These are phyloP conservation scores for Drosophila guanche DNA, from an alignment of 1,140 invertebrate species.

Conservation along the genomic window DNA sequence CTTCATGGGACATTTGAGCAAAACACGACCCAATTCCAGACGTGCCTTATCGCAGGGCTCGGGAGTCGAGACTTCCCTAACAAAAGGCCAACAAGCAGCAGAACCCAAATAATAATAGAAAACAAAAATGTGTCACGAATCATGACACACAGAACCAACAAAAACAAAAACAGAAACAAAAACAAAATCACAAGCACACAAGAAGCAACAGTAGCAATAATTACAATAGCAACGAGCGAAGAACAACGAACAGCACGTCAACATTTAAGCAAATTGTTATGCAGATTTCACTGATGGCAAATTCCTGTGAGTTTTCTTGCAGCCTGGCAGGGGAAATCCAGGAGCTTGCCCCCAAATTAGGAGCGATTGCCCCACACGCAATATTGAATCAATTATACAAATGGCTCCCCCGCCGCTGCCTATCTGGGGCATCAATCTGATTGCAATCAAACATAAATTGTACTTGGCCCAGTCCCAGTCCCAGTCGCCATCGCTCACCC, in stretches of 20 bases:
- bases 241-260: conserved; percentile 16
- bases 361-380: conserved; percentile 64
- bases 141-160: conserved; percentile 6
- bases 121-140: conserved; percentile 54
- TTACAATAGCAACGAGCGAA: not conserved
- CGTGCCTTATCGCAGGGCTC: conserved; percentile 66
- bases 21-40: conserved; percentile 73
- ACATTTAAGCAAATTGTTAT: conserved; percentile 48
- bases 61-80: conserved; percentile 36
- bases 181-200: too few species aligned
- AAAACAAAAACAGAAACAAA: too few species aligned
- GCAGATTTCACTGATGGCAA: conserved; percentile 29
- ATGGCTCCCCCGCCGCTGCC: conserved; percentile 44
- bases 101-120: conserved; percentile 43
- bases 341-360: conserved; percentile 45
- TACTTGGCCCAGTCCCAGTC: not conserved
- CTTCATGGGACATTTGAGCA: conserved; percentile 41
- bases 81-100: conserved; percentile 32
- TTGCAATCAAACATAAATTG: conserved; percentile 74
- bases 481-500: not conserved
- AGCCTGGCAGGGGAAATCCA: conserved; percentile 5
- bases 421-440: conserved; percentile 57
- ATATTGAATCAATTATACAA: conserved; percentile 78
- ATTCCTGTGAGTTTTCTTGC: conserved; percentile 22
- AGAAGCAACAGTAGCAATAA: too few species aligned